phyloP scores from a whole-genome alignment of 2,113 vertebrate species.

The Prietella phreatophila region DNA sequence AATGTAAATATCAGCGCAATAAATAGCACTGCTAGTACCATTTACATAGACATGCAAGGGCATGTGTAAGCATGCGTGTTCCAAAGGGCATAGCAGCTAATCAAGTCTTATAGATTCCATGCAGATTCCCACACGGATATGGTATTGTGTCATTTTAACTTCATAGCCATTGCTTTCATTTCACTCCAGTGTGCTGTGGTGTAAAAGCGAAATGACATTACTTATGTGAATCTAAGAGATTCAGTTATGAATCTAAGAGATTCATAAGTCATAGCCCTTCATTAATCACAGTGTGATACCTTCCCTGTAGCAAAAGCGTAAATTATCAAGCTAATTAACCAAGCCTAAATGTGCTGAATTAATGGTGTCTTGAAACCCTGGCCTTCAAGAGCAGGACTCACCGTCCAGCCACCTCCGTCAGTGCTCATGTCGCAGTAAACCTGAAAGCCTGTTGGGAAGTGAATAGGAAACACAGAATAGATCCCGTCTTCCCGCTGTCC shows the following conservation, averaged over 20 bases:
- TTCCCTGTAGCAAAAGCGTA: neutral
- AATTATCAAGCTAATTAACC: neutral
- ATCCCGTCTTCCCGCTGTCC: constrained; percentile 82
- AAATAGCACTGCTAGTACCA: neutral
- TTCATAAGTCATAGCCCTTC: neutral
- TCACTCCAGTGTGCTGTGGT: neutral
- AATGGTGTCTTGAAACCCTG: neutral
- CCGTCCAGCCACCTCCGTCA: constrained; percentile 85
- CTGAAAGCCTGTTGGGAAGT: constrained; percentile 81
- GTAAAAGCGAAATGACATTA: neutral
- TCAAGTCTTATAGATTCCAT: neutral
- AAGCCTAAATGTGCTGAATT: neutral
- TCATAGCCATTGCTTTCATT: neutral
- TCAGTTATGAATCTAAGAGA: neutral
- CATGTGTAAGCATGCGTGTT: neutral
- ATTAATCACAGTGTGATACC: neutral
- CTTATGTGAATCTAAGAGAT: neutral
- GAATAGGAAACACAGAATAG: constrained; percentile 84
- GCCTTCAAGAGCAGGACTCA: constrained; percentile 60
- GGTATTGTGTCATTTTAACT: neutral
- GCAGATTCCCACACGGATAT: neutral
- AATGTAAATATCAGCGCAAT: neutral
- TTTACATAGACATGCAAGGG: neutral
- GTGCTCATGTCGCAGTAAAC: constrained; percentile 88
- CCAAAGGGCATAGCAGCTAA: neutral